A percentile compares a stretch with the other conserved stretches of the same genome.
Evolutionary conservation across 2,888 invertebrate species (phyloP).

Genomic region (Trichogramma dendrolimi): DNA sequence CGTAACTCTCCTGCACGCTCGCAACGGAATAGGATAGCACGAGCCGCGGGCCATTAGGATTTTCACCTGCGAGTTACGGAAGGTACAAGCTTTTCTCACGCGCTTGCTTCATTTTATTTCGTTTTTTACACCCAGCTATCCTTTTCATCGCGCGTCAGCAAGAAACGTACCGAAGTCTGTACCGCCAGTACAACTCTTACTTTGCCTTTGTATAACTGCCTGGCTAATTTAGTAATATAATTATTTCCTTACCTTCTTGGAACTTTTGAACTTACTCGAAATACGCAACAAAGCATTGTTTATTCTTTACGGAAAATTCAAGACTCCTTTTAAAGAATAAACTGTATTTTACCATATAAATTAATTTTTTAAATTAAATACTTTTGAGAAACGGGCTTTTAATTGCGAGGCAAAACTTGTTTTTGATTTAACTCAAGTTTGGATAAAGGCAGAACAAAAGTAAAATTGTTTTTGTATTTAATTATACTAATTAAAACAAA

Average conservation of each 20-base stretch:
- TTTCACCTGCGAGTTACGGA: conserved; percentile 4
- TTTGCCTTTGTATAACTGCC: background rate
- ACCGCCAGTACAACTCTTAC: too few relatives aligned
- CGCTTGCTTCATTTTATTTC: background rate
- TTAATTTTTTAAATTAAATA: background rate
- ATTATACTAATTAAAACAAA: background rate
- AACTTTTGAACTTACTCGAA: conserved; percentile 7
- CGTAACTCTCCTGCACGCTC: background rate
- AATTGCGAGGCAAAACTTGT: background rate
- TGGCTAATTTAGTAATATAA: conserved; percentile 14
- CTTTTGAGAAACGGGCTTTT: background rate
- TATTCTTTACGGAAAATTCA: background rate
- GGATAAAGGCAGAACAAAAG: background rate
- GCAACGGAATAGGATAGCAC: background rate
- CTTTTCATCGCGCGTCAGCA: background rate
- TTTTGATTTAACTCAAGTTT: background rate
- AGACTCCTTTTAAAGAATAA: background rate
- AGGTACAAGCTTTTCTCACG: conserved; percentile 1
- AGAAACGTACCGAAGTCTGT: too few relatives aligned
- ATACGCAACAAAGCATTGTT: background rate
- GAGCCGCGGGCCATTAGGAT: conserved; percentile 4
- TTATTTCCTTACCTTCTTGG: background rate
- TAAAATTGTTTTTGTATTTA: background rate
- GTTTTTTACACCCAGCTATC: background rate
- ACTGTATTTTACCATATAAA: background rate